Conservation (phyloP, 2,888 invertebrate species). For the Sinelater perroti region DNA sequence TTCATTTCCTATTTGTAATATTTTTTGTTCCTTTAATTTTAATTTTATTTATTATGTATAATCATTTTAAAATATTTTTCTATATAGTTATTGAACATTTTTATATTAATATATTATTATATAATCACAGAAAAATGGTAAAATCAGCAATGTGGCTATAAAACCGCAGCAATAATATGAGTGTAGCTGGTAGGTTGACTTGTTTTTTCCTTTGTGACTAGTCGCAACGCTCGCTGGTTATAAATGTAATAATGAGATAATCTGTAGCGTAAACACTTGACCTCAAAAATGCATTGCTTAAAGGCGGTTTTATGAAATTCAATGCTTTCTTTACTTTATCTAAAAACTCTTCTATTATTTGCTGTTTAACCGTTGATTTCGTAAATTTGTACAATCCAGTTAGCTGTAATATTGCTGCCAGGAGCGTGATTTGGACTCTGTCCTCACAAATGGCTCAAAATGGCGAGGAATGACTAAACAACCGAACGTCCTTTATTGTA, state of each 20-base stretch:
- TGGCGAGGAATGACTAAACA: conserved; percentile 22
- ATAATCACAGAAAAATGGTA: too few relatives aligned
- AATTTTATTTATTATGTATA: neutral
- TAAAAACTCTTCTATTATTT: neutral
- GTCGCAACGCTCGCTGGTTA: too few relatives aligned
- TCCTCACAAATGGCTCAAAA: neutral
- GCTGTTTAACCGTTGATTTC: neutral
- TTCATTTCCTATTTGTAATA: too few relatives aligned
- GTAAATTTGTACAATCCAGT: neutral
- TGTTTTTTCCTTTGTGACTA: too few relatives aligned
- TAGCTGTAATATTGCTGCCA: too few relatives aligned
- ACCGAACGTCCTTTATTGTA: conserved; percentile 26
- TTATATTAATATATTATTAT: too few relatives aligned
- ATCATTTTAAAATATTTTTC: neutral
- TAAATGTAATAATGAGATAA: neutral
- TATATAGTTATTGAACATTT: neutral
- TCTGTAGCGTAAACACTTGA: neutral
- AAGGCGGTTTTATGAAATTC: neutral
- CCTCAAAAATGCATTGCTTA: neutral
- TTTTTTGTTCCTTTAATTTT: too few relatives aligned
- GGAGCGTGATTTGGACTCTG: too few relatives aligned
- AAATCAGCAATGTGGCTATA: too few relatives aligned
- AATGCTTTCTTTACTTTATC: neutral
- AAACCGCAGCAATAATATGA: too few relatives aligned
- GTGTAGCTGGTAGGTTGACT: too few relatives aligned